Base-by-base conservation (phyloP, 2,113 vertebrate genomes). In the Xyliphius kryptos region DNA sequence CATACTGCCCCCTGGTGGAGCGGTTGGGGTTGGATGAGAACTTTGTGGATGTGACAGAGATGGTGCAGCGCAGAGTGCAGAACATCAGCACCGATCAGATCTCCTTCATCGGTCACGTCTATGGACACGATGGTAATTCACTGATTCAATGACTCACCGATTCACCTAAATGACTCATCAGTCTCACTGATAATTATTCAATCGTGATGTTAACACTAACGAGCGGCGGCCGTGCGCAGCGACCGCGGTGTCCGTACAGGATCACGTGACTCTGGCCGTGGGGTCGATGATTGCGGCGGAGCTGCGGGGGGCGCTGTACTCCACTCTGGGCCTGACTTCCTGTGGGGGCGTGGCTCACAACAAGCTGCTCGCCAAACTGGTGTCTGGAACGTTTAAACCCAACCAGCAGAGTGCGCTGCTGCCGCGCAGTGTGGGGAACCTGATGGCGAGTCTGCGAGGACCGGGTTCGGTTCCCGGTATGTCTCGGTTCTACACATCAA, bases 11-110 rank as follows among this genome's bases (percentile, higher is more conserved):
- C 0, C 57, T 89, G 46, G 93, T 97, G n/a, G 92, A 97, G 70
- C 84, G 92, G 59, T 87, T 95, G 16, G 92, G 91, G 20, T 90
- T 94, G 70, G 93, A 97, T 69, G 93, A 97, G 78, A 95, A 97
- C 78, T 97, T 91, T 72, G 65, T 97, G 77, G 94, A 97, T 32
- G 1, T 92, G 69, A 93, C 91, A 15, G 82, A 90, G 61, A 63
- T 89, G 9, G 89, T 94, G 8, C 88, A 91, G 61, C 85, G 62
- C 20, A 88, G 81, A 68, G 66, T 91, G 0, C 74, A 72, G 9
- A 48, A 72, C 38, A 72, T 61, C 4, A 44, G 64, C 1, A 70
- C 67, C 0, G 53, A 71, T 17, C 15, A 51, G 1, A 20, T 84
- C 14, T 71, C 70, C 2, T 84, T 89, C 52, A 79, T 67, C 1